Conservation (phyloP, 2,888 invertebrate species). For the Gryllus longicercus region DNA sequence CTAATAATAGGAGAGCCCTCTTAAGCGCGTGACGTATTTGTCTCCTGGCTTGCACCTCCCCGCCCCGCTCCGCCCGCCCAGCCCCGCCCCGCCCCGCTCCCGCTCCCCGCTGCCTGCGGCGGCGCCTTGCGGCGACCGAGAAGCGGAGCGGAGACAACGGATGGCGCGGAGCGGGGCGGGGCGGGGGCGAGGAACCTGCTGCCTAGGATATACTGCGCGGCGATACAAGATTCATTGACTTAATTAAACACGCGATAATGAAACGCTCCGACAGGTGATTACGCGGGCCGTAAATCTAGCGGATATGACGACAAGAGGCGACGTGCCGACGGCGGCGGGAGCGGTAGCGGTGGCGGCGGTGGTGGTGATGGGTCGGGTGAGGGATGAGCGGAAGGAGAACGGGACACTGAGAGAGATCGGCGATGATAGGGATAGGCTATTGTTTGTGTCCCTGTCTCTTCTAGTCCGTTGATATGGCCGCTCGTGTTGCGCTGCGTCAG, state of each 20-base stretch:
- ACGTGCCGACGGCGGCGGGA: neutral
- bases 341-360: neutral
- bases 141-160: neutral
- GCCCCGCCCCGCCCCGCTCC: too few relatives aligned
- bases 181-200: neutral
- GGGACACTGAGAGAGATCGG: too few relatives aligned
- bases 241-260: slow-evolving; percentile 17
- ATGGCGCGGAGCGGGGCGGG: neutral
- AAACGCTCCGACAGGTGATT: slow-evolving; percentile 17
- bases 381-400: too few relatives aligned
- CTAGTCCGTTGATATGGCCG: too few relatives aligned
- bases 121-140: neutral
- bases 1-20: neutral
- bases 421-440: too few relatives aligned
- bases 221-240: slow-evolving; percentile 17
- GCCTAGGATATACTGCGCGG: neutral
- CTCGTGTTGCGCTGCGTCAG: too few relatives aligned
- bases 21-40: neutral
- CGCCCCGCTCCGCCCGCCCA: too few relatives aligned
- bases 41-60: neutral
- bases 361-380: neutral
- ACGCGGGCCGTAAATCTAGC: neutral
- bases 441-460: too few relatives aligned
- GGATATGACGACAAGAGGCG: slow-evolving; percentile 17
- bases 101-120: too few relatives aligned